Evolutionary conservation across 2,888 invertebrate genomes (phyloP).

Genomic region (Tridacna crocea): DNA sequence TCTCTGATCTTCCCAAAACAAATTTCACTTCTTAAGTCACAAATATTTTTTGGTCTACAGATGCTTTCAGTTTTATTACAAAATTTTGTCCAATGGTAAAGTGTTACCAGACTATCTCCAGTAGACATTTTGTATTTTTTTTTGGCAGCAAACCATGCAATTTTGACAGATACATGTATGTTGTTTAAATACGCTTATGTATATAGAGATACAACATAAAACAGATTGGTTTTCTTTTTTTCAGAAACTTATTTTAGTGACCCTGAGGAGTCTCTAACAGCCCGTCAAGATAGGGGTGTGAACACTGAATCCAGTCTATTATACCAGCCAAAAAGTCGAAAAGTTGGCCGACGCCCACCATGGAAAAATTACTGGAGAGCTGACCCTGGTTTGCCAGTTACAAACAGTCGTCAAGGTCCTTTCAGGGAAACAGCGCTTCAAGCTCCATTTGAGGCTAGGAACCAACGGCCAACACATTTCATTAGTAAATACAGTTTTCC

Average conservation of each 20-base stretch:
- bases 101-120: no score
- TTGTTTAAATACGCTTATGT: no score
- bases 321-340: conserved; percentile 50
- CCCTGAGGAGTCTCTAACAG: conserved; percentile 47
- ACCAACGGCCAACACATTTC: conserved; percentile 63
- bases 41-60: no score
- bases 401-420: conserved; percentile 60
- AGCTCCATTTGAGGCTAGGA: conserved; percentile 76
- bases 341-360: conserved; percentile 62
- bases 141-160: no score
- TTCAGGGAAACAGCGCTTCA: conserved; percentile 77
- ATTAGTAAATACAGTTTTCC: conserved; percentile 55
- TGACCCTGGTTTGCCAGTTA: conserved; percentile 73
- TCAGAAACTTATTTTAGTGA: conserved; percentile 60
- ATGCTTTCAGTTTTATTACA: no score
- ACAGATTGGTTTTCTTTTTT: neutral
- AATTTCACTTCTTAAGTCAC: no score
- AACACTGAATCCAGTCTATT: conserved; percentile 71
- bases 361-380: conserved; percentile 81
- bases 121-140: no score
- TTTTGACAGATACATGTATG: no score
- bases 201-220: no score
- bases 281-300: conserved; percentile 53
- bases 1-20: no score
- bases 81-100: no score